Evolutionary conservation across 1,140 invertebrate species (phyloP).

Genomic region (Planococcus citri): DNA sequence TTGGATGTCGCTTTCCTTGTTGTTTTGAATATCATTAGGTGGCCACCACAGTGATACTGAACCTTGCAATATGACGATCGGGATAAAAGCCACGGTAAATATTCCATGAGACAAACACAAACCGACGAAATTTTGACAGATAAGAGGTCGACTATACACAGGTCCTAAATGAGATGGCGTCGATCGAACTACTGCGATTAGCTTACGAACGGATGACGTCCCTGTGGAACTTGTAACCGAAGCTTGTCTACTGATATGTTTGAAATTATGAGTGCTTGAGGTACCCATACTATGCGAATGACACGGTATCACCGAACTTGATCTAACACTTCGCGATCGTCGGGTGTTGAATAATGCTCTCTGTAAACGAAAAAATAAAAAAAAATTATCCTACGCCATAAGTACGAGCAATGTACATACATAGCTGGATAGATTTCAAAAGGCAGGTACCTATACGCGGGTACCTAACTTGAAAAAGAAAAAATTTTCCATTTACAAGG

Average conservation of each 20-base stretch:
- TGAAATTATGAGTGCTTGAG: background rate
- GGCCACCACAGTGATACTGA: constrained; percentile 30
- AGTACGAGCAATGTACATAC: too few species aligned
- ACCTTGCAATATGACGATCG: constrained; percentile 44
- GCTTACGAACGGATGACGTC: constrained; percentile 45
- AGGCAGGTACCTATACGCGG: too few species aligned
- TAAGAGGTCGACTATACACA: constrained; percentile 33
- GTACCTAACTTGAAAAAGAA: too few species aligned
- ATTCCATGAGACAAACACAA: constrained; percentile 44
- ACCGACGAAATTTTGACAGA: constrained; percentile 41
- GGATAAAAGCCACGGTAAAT: constrained; percentile 47
- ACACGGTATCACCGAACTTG: background rate
- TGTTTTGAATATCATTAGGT: constrained; percentile 19
- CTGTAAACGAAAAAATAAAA: background rate
- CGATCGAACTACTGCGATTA: constrained; percentile 43
- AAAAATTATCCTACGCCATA: background rate
- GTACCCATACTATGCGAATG: background rate
- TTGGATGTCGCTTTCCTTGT: constrained; percentile 5
- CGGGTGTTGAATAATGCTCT: background rate
- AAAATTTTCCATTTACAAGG: too few species aligned
- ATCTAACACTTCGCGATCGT: background rate
- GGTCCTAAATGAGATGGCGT: constrained; percentile 33
- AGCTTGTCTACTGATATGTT: constrained; percentile 36
- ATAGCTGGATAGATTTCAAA: too few species aligned
- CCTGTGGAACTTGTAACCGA: constrained; percentile 49